These are phyloP conservation scores for Elanoides forficatus DNA, from an alignment of 2,113 vertebrate genomes.

Conservation along the genomic window DNA sequence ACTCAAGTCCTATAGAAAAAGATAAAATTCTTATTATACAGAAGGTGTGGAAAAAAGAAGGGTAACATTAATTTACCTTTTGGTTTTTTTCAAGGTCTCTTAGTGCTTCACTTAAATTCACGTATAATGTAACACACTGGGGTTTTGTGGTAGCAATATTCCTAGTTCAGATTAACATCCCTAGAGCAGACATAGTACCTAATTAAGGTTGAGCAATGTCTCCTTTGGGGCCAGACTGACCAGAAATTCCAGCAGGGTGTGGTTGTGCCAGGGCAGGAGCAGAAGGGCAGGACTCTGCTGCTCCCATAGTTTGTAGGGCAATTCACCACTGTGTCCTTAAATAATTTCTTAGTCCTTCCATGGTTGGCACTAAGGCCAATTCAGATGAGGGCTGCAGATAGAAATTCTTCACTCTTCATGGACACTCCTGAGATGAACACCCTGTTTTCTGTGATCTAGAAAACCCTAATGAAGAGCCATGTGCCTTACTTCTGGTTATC, in stretches of 20 bases:
- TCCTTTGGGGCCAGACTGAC: neutral
- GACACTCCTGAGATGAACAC: neutral
- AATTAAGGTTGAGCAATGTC: neutral
- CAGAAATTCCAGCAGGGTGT: neutral
- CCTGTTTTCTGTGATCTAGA: neutral
- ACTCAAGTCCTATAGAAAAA: neutral
- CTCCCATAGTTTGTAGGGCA: neutral
- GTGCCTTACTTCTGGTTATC: neutral
- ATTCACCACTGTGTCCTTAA: neutral
- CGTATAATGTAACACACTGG: neutral
- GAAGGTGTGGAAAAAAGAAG: neutral
- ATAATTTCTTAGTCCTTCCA: neutral
- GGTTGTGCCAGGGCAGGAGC: neutral
- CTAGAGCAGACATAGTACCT: neutral
- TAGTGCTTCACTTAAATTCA: neutral
- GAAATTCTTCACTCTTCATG: neutral
- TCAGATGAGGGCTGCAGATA: neutral
- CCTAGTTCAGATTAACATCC: neutral
- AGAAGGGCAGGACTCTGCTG: neutral
- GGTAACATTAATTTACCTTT: neutral
- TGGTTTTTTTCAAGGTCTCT: neutral
- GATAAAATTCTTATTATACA: neutral
- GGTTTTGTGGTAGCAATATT: neutral
- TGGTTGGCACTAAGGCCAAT: fast-evolving
- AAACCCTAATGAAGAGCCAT: neutral